Evolutionary conservation across 2,888 invertebrate species (phyloP).

Genomic region (Poecilus cupreus): DNA sequence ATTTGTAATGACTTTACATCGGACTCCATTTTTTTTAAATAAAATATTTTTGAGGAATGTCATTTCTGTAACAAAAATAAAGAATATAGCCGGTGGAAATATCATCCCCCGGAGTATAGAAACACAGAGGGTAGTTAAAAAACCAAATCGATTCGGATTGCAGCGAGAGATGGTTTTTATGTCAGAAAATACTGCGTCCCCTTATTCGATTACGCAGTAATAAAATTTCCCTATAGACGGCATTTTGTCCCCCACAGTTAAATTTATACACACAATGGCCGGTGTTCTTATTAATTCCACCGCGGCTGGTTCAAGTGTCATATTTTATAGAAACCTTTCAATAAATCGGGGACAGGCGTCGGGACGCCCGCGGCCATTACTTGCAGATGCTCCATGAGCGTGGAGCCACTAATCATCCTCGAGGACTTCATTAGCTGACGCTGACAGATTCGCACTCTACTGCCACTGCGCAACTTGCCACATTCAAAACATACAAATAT

Average conservation of each 20-base stretch:
- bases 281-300: constrained; percentile 52
- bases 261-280: constrained; percentile 43
- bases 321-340: constrained; percentile 54
- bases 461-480: too few species aligned
- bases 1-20: too few species aligned
- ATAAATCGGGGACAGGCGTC: constrained; percentile 29
- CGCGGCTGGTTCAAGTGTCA: constrained; percentile 51
- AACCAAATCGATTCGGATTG: constrained; percentile 29
- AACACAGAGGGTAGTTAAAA: constrained; percentile 43
- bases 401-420: neutral
- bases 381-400: constrained; percentile 31
- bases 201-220: constrained; percentile 50
- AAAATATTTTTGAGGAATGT: too few species aligned
- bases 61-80: too few species aligned
- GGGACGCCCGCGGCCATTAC: constrained; percentile 18
- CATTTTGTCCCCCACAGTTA: constrained; percentile 39
- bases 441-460: too few species aligned
- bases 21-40: too few species aligned
- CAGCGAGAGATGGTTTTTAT: constrained; percentile 24
- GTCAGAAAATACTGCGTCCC: constrained; percentile 34
- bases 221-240: constrained; percentile 54
- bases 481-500: neutral
- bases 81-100: neutral
- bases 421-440: neutral
- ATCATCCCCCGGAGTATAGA: constrained; percentile 26